Conservation (phyloP, 1,140 invertebrate genomes). For the Drosophila jambulina region DNA sequence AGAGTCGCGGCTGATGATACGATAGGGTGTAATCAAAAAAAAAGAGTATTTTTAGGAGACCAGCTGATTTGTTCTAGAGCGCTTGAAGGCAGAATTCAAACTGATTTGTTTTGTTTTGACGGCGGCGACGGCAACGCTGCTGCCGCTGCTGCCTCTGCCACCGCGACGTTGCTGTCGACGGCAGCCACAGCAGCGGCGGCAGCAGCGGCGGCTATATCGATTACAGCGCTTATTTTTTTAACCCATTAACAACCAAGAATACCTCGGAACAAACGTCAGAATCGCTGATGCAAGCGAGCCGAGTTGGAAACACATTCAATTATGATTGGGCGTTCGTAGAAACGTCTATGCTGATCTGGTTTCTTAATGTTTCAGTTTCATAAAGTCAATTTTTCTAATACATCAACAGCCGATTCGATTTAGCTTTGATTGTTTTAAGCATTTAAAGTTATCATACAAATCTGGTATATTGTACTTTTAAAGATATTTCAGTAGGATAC, state of each 20-base stretch:
- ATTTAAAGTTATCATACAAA: not conserved
- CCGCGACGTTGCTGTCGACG: not conserved
- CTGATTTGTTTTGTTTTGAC: constrained; percentile 75
- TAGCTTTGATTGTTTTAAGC: not conserved
- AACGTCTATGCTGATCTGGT: not conserved
- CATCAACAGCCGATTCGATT: not conserved
- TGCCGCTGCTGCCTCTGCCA: no score
- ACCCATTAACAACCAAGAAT: constrained; percentile 22
- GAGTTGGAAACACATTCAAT: not conserved
- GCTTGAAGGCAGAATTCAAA: constrained; percentile 81
- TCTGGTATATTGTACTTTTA: not conserved
- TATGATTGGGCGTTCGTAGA: no score
- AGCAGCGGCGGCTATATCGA: constrained; percentile 25
- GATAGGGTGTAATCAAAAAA: constrained; percentile 17
- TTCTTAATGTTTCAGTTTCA: not conserved
- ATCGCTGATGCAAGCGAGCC: not conserved
- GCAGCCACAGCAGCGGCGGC: not conserved
- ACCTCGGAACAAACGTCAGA: constrained; percentile 8
- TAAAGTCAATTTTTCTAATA: not conserved
- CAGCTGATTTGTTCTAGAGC: constrained; percentile 65
- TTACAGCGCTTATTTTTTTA: constrained; percentile 35
- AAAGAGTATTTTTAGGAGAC: not conserved
- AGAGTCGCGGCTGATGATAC: constrained; percentile 3
- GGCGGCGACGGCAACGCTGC: constrained; percentile 15
- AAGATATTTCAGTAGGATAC: no score